Conservation (phyloP, 2,888 invertebrate species). For the Ceraclea dissimilis region DNA sequence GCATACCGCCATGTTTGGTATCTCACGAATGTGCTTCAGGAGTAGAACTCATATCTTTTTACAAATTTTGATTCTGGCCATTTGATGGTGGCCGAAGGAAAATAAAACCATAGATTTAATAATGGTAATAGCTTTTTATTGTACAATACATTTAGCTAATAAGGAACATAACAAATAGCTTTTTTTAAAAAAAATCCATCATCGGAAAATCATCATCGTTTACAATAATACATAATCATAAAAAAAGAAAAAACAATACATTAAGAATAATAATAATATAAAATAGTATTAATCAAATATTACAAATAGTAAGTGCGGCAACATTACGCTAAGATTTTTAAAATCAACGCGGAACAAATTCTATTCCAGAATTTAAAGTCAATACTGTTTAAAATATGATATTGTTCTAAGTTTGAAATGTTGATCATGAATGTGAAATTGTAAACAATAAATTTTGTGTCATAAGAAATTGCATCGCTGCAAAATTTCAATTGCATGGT, state of each 20-base stretch:
- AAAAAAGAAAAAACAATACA: neutral
- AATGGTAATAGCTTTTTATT: slow-evolving; percentile 27
- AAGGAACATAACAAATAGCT: slow-evolving; percentile 27
- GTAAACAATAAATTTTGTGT: no score
- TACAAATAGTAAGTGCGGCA: neutral
- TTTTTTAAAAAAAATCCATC: slow-evolving; percentile 10
- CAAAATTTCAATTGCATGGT: no score
- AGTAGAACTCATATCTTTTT: no score
- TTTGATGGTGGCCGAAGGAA: no score
- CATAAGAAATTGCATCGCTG: no score
- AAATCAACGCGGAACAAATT: neutral
- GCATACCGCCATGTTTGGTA: no score
- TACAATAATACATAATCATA: neutral
- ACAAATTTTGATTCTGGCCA: no score
- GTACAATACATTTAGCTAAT: slow-evolving; percentile 27
- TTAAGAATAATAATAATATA: neutral
- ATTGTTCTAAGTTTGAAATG: neutral
- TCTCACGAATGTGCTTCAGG: no score
- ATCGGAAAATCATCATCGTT: neutral
- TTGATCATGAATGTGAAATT: no score
- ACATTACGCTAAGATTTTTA: neutral
- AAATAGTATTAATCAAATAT: neutral
- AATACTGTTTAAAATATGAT: neutral
- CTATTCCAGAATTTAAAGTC: neutral
- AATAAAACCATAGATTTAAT: neutral